Conservation (phyloP, 2,888 invertebrate genomes). For the Watsonalla binaria region DNA sequence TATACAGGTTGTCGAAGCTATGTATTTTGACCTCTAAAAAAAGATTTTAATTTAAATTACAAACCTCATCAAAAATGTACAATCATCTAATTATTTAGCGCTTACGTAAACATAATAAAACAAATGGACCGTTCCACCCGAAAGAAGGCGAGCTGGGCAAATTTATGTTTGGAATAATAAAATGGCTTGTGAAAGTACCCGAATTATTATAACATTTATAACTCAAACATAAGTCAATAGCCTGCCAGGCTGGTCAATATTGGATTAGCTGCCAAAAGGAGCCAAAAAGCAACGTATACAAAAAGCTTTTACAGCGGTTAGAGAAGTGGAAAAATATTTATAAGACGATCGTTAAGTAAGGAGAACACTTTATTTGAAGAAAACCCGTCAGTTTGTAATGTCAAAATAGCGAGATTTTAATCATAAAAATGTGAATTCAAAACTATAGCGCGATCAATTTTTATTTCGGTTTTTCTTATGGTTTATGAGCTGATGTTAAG, state of each 20-base stretch:
- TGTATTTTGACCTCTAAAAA: background rate
- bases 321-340: slow-evolving; percentile 72
- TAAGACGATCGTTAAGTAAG: slow-evolving; percentile 48
- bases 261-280: slow-evolving; percentile 78
- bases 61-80: slow-evolving; percentile 7
- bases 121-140: slow-evolving; percentile 34
- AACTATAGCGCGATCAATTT: too few species aligned
- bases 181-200: slow-evolving; percentile 47
- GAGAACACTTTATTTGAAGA: slow-evolving; percentile 41
- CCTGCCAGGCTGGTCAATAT: slow-evolving; percentile 76
- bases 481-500: too few species aligned
- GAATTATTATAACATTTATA: slow-evolving; percentile 77
- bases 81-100: slow-evolving; percentile 21
- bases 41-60: background rate
- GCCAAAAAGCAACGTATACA: slow-evolving; percentile 79
- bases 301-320: slow-evolving; percentile 78
- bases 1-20: too few species aligned
- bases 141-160: slow-evolving; percentile 67
- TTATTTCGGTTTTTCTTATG: too few species aligned
- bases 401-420: background rate
- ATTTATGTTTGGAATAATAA: slow-evolving; percentile 79
- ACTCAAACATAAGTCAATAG: slow-evolving; percentile 78
- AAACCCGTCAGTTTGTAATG: background rate
- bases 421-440: too few species aligned
- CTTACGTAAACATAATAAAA: slow-evolving; percentile 29